Conservation (phyloP, 2,113 vertebrate species). For the Octodon degus region DNA sequence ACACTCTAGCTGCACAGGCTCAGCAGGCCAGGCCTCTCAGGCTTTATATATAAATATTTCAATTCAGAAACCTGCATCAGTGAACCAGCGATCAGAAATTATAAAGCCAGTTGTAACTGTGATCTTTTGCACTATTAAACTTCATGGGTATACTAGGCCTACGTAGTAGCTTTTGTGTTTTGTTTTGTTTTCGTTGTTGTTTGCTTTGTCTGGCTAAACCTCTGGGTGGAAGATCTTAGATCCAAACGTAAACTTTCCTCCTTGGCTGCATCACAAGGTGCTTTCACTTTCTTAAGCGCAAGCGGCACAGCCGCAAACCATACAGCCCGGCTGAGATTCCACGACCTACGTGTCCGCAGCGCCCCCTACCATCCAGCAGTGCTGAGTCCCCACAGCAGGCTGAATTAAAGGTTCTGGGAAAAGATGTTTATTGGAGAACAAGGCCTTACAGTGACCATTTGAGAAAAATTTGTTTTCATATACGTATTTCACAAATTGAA, state of each 20-base stretch:
- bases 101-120: too few species aligned
- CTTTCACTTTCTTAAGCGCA: not conserved
- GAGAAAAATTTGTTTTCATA: not conserved
- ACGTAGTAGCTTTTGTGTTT: too few species aligned
- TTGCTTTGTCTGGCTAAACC: not conserved
- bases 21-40: not conserved
- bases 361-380: not conserved
- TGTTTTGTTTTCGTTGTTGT: too few species aligned
- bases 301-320: accelerated
- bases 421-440: not conserved
- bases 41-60: not conserved
- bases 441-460: not conserved
- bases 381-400: not conserved
- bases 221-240: not conserved
- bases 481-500: not conserved
- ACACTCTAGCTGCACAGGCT: not conserved
- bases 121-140: too few species aligned
- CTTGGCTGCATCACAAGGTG: too few species aligned
- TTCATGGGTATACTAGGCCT: too few species aligned
- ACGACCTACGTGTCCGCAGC: not conserved
- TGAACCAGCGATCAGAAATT: too few species aligned
- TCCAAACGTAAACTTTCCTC: not conserved
- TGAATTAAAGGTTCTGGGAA: not conserved
- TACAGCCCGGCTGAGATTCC: accelerated
- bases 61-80: not conserved